phyloP scores from a whole-genome alignment of 2,888 invertebrate genomes.

The Phrixothrix hirtus region DNA sequence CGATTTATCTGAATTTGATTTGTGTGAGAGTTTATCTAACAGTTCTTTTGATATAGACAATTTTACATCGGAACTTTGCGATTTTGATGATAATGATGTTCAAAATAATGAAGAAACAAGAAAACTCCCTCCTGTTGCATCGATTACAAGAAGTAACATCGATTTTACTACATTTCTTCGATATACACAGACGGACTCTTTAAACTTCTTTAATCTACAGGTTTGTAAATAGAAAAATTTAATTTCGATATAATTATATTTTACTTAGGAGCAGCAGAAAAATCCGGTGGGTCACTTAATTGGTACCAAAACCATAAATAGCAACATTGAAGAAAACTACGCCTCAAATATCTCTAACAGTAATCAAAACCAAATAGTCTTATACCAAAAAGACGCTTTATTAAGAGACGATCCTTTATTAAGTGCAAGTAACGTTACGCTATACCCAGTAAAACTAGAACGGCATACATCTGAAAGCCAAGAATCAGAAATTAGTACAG shows the following conservation, averaged over 20 bases:
- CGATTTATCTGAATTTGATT: conserved; percentile 44
- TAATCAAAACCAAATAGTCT: conserved; percentile 54
- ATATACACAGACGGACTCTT: conserved; percentile 39
- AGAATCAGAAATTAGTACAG: conserved; percentile 33
- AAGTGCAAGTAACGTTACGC: conserved; percentile 37
- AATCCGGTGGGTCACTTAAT: conserved; percentile 46
- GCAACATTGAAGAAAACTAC: conserved; percentile 34
- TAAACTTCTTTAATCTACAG: conserved; percentile 29
- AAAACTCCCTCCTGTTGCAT: conserved; percentile 44
- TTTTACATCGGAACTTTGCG: conserved; percentile 37
- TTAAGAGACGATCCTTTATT: conserved; percentile 50
- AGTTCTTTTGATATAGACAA: conserved; percentile 43
- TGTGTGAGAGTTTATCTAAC: conserved; percentile 44
- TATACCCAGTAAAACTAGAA: conserved; percentile 24
- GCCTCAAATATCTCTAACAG: no score
- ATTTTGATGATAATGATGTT: no score
- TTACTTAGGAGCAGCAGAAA: conserved; percentile 3
- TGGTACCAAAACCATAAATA: conserved; percentile 41
- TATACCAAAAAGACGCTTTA: conserved; percentile 55
- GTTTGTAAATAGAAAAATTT: no score
- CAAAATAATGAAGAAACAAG: conserved; percentile 34
- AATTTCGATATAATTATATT: no score
- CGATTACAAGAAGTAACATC: conserved; percentile 43
- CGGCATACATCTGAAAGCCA: conserved; percentile 31
- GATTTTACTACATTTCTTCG: conserved; percentile 50